A percentile compares a stretch with the other conserved stretches of the same genome.
These are phyloP conservation scores for Apogon hyalosoma DNA, from an alignment of 2,797 vertebrate genomes.

Conservation along the genomic window DNA sequence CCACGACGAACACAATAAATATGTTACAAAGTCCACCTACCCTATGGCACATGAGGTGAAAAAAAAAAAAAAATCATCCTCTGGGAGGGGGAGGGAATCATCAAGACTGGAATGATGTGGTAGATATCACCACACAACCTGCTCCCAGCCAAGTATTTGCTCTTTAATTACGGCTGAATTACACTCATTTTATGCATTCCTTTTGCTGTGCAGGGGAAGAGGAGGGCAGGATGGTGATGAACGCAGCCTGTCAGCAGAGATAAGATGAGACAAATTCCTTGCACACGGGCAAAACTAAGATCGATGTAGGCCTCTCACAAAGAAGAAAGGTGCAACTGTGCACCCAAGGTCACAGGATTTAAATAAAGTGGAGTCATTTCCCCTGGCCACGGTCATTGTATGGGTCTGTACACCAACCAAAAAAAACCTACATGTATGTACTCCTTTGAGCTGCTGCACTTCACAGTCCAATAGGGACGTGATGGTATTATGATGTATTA, in stretches of 20 bases:
- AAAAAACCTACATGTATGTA: constrained; percentile 7
- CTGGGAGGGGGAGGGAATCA: constrained; percentile 6
- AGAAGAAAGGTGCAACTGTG: constrained; percentile 50
- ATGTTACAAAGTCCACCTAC: constrained; percentile 43
- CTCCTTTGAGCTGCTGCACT: constrained; percentile 1
- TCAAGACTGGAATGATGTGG: constrained; percentile 9
- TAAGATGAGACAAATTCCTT: constrained; percentile 71
- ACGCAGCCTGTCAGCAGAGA: constrained; percentile 66
- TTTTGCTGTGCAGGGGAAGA: constrained; percentile 24
- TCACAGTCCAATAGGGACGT: constrained; percentile 11
- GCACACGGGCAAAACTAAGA: constrained; percentile 63
- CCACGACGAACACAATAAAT: constrained; percentile 49
- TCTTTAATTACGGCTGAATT: constrained; percentile 21
- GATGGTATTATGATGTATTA: constrained; percentile 25
- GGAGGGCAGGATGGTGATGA: constrained; percentile 55
- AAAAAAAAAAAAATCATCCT: constrained; percentile 13
- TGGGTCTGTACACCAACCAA: constrained; percentile 4
- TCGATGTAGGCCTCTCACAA: constrained; percentile 54
- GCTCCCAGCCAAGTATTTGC: constrained; percentile 24
- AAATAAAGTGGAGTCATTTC: constrained; percentile 38
- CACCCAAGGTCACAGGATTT: constrained; percentile 66
- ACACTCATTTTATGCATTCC: constrained; percentile 15
- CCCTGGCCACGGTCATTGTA: background rate
- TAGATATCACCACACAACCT: constrained; percentile 3
- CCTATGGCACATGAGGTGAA: constrained; percentile 18